Conservation (phyloP, 2,888 invertebrate species). For the Spodoptera exigua region DNA sequence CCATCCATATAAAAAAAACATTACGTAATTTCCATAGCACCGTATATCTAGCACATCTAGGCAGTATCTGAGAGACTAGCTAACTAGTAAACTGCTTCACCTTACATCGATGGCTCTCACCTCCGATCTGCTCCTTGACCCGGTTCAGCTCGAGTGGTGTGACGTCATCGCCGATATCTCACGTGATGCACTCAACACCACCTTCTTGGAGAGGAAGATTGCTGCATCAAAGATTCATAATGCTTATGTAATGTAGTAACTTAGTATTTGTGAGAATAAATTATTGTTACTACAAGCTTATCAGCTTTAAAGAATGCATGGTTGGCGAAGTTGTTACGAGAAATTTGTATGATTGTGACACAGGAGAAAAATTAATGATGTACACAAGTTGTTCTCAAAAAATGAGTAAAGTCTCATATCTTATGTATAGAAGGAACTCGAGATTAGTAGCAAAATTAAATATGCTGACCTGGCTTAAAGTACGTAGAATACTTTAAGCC, state of each 20-base stretch:
- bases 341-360: no score
- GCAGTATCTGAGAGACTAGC: conserved; percentile 5
- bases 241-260: background rate
- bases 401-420: no score
- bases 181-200: conserved; percentile 30
- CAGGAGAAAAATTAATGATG: no score
- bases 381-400: no score
- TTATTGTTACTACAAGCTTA: no score
- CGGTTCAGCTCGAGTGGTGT: conserved; percentile 27
- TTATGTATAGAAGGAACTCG: no score
- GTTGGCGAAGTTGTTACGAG: no score
- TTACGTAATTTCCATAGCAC: background rate
- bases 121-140: conserved; percentile 38
- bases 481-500: no score
- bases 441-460: no score
- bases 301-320: no score
- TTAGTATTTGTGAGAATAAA: background rate
- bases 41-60: background rate
- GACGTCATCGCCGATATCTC: conserved; percentile 34
- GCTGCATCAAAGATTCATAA: background rate
- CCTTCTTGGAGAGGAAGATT: conserved; percentile 22
- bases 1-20: no score
- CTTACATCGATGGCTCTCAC: conserved; percentile 44
- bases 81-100: conserved; percentile 26
- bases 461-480: no score